Evolutionary conservation across 2,113 vertebrate genomes (phyloP).

Genomic region (Leuciscus idus): DNA sequence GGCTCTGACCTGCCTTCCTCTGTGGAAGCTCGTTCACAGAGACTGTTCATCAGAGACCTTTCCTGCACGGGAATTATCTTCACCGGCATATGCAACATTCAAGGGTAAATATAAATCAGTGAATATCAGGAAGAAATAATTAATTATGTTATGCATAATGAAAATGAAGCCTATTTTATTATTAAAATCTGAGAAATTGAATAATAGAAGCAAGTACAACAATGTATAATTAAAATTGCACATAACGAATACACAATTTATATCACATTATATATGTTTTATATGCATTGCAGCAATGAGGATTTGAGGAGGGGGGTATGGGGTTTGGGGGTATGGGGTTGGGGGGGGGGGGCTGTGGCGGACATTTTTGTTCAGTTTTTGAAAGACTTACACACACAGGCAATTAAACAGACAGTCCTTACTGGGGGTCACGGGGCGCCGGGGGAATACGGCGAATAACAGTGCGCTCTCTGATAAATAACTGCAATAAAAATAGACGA

Average conservation of each 20-base stretch:
- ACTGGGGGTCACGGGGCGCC: background rate
- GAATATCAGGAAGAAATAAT: background rate
- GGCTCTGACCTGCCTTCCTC: too few relatives aligned
- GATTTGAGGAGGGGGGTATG: background rate
- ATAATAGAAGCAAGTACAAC: background rate
- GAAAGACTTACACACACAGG: background rate
- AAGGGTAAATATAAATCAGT: too few relatives aligned
- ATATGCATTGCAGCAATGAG: background rate
- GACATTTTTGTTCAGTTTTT: background rate
- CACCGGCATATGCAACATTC: too few relatives aligned
- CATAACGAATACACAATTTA: background rate
- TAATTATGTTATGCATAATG: background rate
- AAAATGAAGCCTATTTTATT: background rate
- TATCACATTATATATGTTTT: background rate
- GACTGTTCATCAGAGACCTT: too few relatives aligned
- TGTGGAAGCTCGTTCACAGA: too few relatives aligned
- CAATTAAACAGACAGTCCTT: background rate
- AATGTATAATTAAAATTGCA: too few relatives aligned
- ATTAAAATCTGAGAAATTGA: background rate
- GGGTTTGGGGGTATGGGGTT: too few relatives aligned
- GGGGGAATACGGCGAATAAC: background rate
- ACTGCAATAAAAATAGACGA: background rate
- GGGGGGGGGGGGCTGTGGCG: too few relatives aligned
- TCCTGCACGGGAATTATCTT: too few relatives aligned
- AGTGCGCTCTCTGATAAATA: background rate